Percentiles rank a stretch among this genome's conserved stretches.
Conservation (phyloP, 2,113 vertebrate genomes). For the Pantherophis guttatus region DNA sequence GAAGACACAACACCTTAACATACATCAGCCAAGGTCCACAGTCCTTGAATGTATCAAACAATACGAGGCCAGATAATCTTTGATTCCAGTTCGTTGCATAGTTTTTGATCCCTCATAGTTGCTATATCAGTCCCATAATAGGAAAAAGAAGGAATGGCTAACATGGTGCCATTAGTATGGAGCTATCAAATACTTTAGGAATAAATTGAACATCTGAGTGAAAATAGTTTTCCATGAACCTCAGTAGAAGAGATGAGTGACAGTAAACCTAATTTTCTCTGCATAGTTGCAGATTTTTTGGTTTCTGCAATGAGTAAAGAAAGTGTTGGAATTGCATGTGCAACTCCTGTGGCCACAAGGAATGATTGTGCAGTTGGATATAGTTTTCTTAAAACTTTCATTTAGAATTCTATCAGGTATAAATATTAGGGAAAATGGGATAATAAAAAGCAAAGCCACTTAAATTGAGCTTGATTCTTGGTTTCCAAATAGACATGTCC, state of each 20-base stretch:
- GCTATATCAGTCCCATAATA: not conserved
- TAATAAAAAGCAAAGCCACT: not conserved
- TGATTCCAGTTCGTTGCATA: not conserved
- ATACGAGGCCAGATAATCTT: not conserved
- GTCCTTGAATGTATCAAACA: not conserved
- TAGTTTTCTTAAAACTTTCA: not conserved
- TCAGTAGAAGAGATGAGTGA: not conserved
- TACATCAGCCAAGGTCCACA: not conserved
- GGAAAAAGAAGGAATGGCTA: not conserved
- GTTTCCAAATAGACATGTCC: not conserved
- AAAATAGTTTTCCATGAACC: not conserved
- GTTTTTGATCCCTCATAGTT: not conserved
- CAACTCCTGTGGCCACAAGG: not conserved
- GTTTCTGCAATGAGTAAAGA: not conserved
- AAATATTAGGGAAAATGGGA: not conserved
- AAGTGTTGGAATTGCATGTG: not conserved
- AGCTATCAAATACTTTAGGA: not conserved
- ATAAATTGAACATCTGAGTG: not conserved
- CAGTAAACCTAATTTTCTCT: not conserved
- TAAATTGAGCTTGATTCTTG: not conserved
- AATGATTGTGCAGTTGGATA: not conserved
- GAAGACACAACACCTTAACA: not conserved
- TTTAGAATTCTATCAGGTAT: not conserved
- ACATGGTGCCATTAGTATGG: not conserved
- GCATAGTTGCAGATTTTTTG: not conserved